Conservation (phyloP, 2,888 invertebrate genomes). For the Halocaridina rubra region DNA sequence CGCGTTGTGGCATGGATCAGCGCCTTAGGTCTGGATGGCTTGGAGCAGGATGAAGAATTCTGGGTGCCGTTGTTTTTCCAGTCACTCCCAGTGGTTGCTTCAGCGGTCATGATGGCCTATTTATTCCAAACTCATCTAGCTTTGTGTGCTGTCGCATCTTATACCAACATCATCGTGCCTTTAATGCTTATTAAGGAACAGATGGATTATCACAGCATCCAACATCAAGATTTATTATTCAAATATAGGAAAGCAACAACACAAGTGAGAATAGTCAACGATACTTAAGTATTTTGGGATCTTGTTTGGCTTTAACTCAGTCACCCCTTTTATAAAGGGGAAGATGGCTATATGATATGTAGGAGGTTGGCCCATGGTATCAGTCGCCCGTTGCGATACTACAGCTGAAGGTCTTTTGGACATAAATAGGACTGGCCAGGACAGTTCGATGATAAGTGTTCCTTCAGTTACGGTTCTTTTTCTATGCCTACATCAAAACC, state of each 20-base stretch:
- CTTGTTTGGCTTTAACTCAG: too few species aligned
- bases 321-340: too few species aligned
- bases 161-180: constrained; percentile 36
- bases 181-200: background rate
- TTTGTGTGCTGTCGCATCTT: constrained; percentile 25
- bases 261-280: background rate
- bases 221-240: background rate
- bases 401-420: too few species aligned
- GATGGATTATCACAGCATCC: background rate
- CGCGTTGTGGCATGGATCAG: constrained; percentile 11
- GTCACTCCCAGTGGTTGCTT: background rate
- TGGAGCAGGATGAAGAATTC: constrained; percentile 42
- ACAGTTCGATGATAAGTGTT: too few species aligned
- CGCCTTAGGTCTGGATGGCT: background rate
- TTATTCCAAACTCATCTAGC: background rate
- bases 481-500: too few species aligned
- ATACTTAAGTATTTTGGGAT: too few species aligned
- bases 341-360: too few species aligned
- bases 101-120: background rate
- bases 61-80: constrained; percentile 11
- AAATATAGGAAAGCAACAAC: constrained; percentile 18
- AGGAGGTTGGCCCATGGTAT: too few species aligned
- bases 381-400: too few species aligned
- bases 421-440: too few species aligned
- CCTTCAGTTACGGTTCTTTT: too few species aligned